Evolutionary conservation across 37 sponge, comb jelly and placozoan genomes (phyloP).

Genomic region (Chondrosia reniformis): DNA sequence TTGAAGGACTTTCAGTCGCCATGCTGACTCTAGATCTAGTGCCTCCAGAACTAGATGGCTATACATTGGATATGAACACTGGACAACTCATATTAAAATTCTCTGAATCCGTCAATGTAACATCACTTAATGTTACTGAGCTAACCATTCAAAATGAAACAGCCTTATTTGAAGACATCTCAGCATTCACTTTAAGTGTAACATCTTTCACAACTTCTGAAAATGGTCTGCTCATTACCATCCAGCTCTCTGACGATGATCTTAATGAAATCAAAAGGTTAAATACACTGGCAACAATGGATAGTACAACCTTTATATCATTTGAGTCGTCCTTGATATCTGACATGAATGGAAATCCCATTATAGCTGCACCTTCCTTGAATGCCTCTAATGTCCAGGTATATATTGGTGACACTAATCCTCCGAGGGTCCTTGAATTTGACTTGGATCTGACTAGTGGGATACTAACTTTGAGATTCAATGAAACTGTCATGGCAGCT

Average conservation of each 20-base stretch:
- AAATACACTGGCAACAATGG: constrained; percentile 37
- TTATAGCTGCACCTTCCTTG: constrained; percentile 20
- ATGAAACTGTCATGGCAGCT: constrained; percentile 75
- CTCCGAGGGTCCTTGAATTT: constrained; percentile 55
- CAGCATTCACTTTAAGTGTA: constrained; percentile 19
- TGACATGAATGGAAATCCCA: constrained; percentile 69
- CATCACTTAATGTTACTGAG: constrained; percentile 41
- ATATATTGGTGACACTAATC: constrained; percentile 51
- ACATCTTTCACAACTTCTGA: constrained; percentile 16
- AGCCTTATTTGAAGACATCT: not conserved
- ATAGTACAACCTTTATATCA: constrained; percentile 43
- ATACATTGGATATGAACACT: constrained; percentile 65
- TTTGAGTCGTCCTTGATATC: constrained; percentile 33
- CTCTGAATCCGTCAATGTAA: constrained; percentile 70
- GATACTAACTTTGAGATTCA: constrained; percentile 63
- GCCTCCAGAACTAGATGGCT: constrained; percentile 41
- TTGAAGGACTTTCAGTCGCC: constrained; percentile 16
- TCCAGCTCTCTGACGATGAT: constrained; percentile 36
- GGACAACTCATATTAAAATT: constrained; percentile 69
- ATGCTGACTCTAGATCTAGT: constrained; percentile 37
- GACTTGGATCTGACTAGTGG: constrained; percentile 67
- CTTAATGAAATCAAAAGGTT: constrained; percentile 73
- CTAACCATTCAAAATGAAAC: constrained; percentile 61
- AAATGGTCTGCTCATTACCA: constrained; percentile 31
- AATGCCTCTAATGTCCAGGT: constrained; percentile 32